Base-by-base conservation (phyloP, 2,797 vertebrate species). In the Semaprochilodus insignis region DNA sequence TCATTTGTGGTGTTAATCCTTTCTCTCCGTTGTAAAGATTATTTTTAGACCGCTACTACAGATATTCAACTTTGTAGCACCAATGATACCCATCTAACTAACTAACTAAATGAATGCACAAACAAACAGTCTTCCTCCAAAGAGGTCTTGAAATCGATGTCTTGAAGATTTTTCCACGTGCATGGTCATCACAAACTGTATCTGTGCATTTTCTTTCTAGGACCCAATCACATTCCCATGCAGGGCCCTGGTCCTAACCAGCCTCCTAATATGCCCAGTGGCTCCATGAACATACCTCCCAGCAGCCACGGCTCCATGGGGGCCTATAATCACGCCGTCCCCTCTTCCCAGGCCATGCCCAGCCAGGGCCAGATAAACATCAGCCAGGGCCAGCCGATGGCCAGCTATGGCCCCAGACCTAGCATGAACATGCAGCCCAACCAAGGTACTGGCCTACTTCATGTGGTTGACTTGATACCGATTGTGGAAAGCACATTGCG, bases 361-460 rank as follows among this genome's bases (percentile, higher is more conserved):
- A 96, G 96, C 81, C 98, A 99, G 93, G 97, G 95, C 90, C 98
- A 99, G 94, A 98, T 99, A 94, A 98, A 96, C 73, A 97, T 99
- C 95, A 97, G 95, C 91, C 98, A 98, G 90, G 98, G 97, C 74
- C 98, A 99, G 88, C 96, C 97, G 0, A 97, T 99, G 96, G 97
- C 95, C 81, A 99, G 91, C 91, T 99, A 99, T 25, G 98, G 97
- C 71, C 97, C 97, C 77, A 95, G 98, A 90, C 97, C 98, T 91
- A 99, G 96, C 92, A 99, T 99, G 95, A 99, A 96, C 91, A 98
- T 99, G 96, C 97, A 98, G 77, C 96, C 97, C 85, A 99, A 93
- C 91, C 98, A 99, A 97, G 98, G 98, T 96, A 91, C 60, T 4
- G 79, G 79, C 3, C 54, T 0, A n/a, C 11, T 52, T 73, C 25